Evolutionary conservation across 2,888 invertebrate species (phyloP).

Genomic region (Acanthosepion esculentum): DNA sequence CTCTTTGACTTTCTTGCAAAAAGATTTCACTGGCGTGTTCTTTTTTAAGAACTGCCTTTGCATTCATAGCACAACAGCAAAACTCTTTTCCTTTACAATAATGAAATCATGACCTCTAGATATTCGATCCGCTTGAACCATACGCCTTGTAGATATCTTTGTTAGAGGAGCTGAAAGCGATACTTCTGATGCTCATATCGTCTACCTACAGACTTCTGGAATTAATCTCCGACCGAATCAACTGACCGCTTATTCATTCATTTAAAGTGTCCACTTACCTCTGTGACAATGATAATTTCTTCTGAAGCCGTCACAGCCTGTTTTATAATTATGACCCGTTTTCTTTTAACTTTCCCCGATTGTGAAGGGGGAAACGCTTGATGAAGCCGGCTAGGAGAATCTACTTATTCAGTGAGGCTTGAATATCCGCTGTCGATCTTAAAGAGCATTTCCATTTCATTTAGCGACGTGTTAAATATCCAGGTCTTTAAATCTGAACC

Average conservation of each 20-base stretch:
- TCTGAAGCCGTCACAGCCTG: background rate
- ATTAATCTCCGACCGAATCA: background rate
- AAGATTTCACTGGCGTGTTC: background rate
- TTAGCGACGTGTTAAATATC: background rate
- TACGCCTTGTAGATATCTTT: background rate
- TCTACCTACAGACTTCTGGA: background rate
- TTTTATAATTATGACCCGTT: background rate
- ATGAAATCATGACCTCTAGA: background rate
- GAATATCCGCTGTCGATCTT: background rate
- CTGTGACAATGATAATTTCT: background rate
- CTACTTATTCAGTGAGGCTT: background rate
- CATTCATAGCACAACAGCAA: background rate
- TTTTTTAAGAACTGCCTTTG: background rate
- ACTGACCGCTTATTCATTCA: background rate
- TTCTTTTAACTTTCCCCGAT: background rate
- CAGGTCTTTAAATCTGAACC: background rate
- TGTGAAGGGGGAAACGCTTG: background rate
- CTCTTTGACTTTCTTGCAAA: background rate
- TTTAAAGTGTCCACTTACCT: background rate
- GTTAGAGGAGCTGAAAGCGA: background rate
- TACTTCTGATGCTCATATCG: background rate
- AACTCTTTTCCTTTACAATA: background rate
- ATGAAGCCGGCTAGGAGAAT: background rate
- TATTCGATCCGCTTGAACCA: background rate
- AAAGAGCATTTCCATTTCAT: background rate